A percentile compares a stretch with the other conserved stretches of the same genome.
Conservation (phyloP, 1,140 invertebrate genomes). For the Adelges cooleyi region DNA sequence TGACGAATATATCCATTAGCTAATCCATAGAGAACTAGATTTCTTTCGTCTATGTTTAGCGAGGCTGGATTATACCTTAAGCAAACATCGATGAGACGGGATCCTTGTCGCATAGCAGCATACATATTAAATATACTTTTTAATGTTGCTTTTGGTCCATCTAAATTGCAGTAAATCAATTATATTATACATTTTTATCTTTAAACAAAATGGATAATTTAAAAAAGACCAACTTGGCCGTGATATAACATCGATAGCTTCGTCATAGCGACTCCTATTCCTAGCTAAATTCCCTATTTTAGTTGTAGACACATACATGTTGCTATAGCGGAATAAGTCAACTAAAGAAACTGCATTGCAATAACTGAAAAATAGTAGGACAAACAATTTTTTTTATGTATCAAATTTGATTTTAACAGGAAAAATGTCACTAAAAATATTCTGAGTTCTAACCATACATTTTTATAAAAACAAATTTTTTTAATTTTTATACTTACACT, state of each 20-base stretch:
- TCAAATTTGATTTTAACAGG: too few relatives aligned
- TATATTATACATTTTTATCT: too few relatives aligned
- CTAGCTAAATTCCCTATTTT: conserved; percentile 59
- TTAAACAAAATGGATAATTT: background rate
- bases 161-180: conserved; percentile 33
- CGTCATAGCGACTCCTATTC: conserved; percentile 41
- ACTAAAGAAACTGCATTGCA: conserved; percentile 68
- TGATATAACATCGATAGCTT: conserved; percentile 1
- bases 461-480: background rate
- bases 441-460: too few relatives aligned
- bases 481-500: conserved; percentile 52
- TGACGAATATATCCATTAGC: conserved; percentile 73
- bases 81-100: conserved; percentile 74
- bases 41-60: conserved; percentile 65
- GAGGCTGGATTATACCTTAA: conserved; percentile 62
- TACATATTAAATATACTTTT: conserved; percentile 70
- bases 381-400: too few relatives aligned
- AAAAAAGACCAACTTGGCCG: background rate
- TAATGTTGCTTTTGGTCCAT: conserved; percentile 49
- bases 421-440: too few relatives aligned
- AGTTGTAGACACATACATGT: conserved; percentile 82
- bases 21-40: conserved; percentile 81
- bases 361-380: conserved; percentile 42
- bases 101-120: conserved; percentile 69
- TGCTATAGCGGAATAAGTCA: conserved; percentile 86